These are phyloP conservation scores for Callipepla squamata DNA, from an alignment of 2,113 vertebrate genomes.

Conservation along the genomic window DNA sequence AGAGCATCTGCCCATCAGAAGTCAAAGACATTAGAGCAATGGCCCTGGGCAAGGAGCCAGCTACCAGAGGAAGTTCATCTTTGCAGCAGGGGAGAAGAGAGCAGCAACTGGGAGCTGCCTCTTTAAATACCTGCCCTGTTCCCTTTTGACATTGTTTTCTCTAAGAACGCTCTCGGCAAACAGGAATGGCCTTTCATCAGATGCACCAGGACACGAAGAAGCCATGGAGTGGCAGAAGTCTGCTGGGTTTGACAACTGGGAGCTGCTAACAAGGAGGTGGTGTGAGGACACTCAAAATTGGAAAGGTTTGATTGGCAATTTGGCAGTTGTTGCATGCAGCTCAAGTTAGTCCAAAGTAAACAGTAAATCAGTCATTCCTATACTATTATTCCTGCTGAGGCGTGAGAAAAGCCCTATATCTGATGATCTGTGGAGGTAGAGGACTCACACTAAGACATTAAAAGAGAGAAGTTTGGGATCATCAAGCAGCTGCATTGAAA, in stretches of 20 bases:
- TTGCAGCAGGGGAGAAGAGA: not conserved
- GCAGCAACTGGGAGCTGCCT: not conserved
- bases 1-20: constrained; percentile 34
- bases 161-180: not conserved
- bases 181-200: not conserved
- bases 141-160: not conserved
- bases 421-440: not conserved
- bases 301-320: not conserved
- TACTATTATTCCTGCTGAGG: not conserved
- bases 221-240: not conserved
- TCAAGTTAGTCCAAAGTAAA: not conserved
- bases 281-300: not conserved
- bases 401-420: not conserved
- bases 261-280: not conserved
- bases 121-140: not conserved
- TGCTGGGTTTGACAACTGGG: not conserved
- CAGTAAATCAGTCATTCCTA: not conserved
- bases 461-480: not conserved
- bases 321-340: not conserved
- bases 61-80: constrained; percentile 17
- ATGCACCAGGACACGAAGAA: not conserved
- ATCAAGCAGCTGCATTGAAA: fast-evolving
- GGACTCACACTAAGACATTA: not conserved
- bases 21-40: not conserved
- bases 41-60: constrained; percentile 29